These are phyloP conservation scores for Enteromius radiatus DNA, from an alignment of 2,797 vertebrate genomes.

Conservation along the genomic window DNA sequence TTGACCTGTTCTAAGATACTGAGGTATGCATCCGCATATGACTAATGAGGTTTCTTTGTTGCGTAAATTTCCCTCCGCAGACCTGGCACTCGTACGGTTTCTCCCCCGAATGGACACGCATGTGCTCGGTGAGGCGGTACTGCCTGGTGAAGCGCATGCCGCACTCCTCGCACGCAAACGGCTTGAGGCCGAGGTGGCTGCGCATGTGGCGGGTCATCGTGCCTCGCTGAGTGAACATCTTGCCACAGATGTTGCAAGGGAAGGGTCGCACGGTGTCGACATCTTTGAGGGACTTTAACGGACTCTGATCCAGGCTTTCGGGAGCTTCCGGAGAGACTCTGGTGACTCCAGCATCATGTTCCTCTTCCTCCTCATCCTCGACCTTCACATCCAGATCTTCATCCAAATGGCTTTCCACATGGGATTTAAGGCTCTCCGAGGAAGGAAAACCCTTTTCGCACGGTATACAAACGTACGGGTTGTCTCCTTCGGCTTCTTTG, in stretches of 20 bases:
- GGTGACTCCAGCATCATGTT: constrained; percentile 83
- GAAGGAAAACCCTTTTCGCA: constrained; percentile 98
- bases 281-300: constrained; percentile 88
- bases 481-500: constrained; percentile 92
- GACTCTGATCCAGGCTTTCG: constrained; percentile 80
- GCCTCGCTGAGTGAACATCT: constrained; percentile 90
- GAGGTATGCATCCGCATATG: constrained; percentile 91
- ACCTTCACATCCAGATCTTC: constrained; percentile 96
- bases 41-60: constrained; percentile 92
- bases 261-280: constrained; percentile 85
- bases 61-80: constrained; percentile 90
- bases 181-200: constrained; percentile 89
- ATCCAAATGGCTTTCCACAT: constrained; percentile 94
- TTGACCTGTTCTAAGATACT: constrained; percentile 89
- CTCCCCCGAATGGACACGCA: constrained; percentile 91
- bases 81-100: constrained; percentile 92
- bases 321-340: constrained; percentile 78
- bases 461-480: constrained; percentile 98
- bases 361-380: constrained; percentile 84
- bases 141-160: constrained; percentile 92
- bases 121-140: constrained; percentile 91
- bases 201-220: constrained; percentile 93
- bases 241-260: constrained; percentile 89
- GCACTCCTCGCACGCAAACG: constrained; percentile 88
- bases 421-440: constrained; percentile 95